A percentile compares a stretch with the other conserved stretches of the same genome.
phyloP scores from a whole-genome alignment of 92 coral and sea anemone genomes.

The Galaxea fascicularis region DNA sequence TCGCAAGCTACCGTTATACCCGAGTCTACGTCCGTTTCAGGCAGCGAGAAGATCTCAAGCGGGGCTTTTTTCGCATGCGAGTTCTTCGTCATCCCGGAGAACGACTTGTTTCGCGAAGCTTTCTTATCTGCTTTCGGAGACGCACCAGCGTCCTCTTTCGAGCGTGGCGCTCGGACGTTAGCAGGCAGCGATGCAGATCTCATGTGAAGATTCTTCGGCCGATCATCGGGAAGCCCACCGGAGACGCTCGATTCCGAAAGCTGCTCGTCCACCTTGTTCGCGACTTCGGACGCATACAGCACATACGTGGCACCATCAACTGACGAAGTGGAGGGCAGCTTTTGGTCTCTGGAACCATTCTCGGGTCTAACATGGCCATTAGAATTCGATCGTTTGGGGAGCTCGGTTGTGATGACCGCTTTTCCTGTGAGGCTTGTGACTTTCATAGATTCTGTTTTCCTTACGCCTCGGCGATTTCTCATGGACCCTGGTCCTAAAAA shows the following conservation, averaged over 20 bases:
- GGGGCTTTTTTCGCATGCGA: conserved; percentile 59
- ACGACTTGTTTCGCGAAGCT: conserved; percentile 74
- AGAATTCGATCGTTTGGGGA: conserved; percentile 67
- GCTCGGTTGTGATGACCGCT: conserved; percentile 89
- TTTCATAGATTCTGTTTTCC: conserved; percentile 93
- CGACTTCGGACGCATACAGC: conserved; percentile 6
- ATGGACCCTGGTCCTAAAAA: conserved; percentile 91
- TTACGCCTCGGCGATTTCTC: conserved; percentile 72
- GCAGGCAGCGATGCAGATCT: conserved; percentile 79
- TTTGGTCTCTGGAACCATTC: not conserved
- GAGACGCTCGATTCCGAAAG: conserved; percentile 25
- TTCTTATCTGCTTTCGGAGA: conserved; percentile 49
- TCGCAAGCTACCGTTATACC: conserved; percentile 78
- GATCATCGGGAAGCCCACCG: conserved; percentile 39
- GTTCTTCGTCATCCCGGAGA: conserved; percentile 60
- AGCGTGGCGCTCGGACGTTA: conserved; percentile 57
- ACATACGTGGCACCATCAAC: conserved; percentile 28
- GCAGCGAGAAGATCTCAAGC: conserved; percentile 66
- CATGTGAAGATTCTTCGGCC: conserved; percentile 43
- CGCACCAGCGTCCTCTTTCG: conserved; percentile 31
- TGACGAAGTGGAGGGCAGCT: conserved; percentile 20
- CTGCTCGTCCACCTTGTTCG: not conserved
- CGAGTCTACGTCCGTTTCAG: conserved; percentile 90
- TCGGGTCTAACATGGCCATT: conserved; percentile 52
- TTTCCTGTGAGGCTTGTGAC: conserved; percentile 92